Base-by-base conservation (phyloP, 2,113 vertebrate species). In the Myrmecobius fasciatus region DNA sequence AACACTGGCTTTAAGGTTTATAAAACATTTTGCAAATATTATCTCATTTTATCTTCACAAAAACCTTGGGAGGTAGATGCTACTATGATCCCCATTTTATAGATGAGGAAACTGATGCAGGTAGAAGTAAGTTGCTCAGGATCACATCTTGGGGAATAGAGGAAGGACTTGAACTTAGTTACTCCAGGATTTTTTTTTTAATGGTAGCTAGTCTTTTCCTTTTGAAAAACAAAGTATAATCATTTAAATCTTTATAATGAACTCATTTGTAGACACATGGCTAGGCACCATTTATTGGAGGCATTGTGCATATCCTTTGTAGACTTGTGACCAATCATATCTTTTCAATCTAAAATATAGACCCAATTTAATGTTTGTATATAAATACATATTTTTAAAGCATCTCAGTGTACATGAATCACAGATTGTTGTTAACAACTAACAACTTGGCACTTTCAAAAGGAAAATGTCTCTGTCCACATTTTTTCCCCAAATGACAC, bases 341-440 rank as follows among this genome's bases (percentile, higher is more conserved):
- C 36, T 89, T 93, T 92, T 47, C 43, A 49, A 52, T 53, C 0
- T 53, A 24, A 93, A 96, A n/a, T n/a, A 92, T 0, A 92, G 97
- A 94, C 3, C 2, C 51, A 47, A 36, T 52, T 90, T 25, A 88
- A 95, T 28, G 0, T 88, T 75, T 53, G 75, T 49, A 89, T 8
- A 83, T 89, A 89, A 95, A 91, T 92, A 25, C 91, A 94, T 53
- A 36, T 51, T 90, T 53, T 25, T 67, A 51, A 95, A 94, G 36
- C 1, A 90, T 48, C 47, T 90, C 47, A 90, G 47, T 90, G 47
- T 90, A 51, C 89, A 90, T 90, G 89, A 90, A 90, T 90, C 47
- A 90, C 28, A 31, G 89, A 83, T 31, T 49, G 48, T 90, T 90
- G 47, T 91, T 89, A 89, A 7, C 26, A 94, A 24, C 56, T 96